Evolutionary conservation across 1,140 invertebrate species (phyloP).

Genomic region (Cepaea nemoralis): DNA sequence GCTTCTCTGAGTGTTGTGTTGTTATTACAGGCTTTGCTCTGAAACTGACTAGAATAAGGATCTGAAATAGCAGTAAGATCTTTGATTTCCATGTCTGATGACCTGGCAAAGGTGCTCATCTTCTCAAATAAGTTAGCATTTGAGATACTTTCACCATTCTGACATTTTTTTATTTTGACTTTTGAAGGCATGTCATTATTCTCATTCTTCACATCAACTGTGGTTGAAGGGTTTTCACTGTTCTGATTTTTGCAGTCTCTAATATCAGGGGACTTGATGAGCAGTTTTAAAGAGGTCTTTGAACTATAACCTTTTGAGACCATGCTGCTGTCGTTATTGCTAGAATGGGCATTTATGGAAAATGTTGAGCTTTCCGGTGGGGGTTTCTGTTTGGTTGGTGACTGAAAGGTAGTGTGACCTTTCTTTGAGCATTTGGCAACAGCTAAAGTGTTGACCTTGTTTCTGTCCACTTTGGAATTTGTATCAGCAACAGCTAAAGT

Average conservation of each 20-base stretch:
- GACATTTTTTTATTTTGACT: neutral
- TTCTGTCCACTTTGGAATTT: no score
- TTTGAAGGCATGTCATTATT: neutral
- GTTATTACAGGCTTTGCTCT: neutral
- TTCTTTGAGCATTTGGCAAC: no score
- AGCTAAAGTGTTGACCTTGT: no score
- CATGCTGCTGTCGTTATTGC: neutral
- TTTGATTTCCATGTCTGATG: neutral
- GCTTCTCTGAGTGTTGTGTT: neutral
- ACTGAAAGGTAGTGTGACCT: no score
- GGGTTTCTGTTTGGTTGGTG: neutral
- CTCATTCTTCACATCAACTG: neutral
- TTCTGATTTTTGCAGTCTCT: neutral
- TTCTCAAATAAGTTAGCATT: constrained; percentile 22
- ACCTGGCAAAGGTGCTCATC: constrained; percentile 17
- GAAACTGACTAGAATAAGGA: neutral
- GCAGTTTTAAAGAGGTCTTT: constrained; percentile 10
- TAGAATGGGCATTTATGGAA: neutral
- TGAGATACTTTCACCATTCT: neutral
- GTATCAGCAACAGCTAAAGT: no score
- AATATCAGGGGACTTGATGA: constrained; percentile 21
- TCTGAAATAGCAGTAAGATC: neutral
- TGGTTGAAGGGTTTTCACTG: neutral
- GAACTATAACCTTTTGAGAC: neutral
- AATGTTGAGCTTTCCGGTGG: neutral